Conservation (phyloP, 2,888 invertebrate species). For the Panzeria rudis region DNA sequence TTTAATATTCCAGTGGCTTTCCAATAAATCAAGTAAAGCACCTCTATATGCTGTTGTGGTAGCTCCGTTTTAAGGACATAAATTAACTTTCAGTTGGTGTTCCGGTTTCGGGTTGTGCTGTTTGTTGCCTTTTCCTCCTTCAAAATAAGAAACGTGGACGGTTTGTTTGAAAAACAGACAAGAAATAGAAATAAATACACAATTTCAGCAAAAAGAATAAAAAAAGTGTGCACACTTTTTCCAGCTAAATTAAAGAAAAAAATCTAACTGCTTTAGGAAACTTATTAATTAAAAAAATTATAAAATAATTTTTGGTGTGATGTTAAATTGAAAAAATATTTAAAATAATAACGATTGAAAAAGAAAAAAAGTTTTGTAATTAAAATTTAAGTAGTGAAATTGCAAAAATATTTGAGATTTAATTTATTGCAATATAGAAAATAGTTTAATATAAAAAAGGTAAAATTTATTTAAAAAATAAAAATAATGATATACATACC, state of each 20-base stretch:
- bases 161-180: conserved; percentile 74
- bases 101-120: conserved; percentile 85
- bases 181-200: conserved; percentile 65
- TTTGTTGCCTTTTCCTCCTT: conserved; percentile 84
- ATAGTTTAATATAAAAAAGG: conserved; percentile 5
- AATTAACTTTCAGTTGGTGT: conserved; percentile 84
- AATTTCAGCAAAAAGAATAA: conserved; percentile 53
- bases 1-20: conserved; percentile 76
- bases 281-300: conserved; percentile 19
- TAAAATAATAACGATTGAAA: conserved; percentile 7
- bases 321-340: conserved; percentile 1
- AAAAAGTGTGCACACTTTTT: conserved; percentile 59
- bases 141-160: conserved; percentile 74
- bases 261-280: conserved; percentile 43
- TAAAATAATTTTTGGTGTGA: conserved; percentile 7
- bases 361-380: neutral
- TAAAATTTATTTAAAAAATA: neutral
- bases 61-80: conserved; percentile 69
- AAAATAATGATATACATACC: too few species aligned
- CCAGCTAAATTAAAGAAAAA: conserved; percentile 52
- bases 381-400: neutral
- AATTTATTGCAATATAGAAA: conserved; percentile 6
- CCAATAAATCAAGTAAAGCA: conserved; percentile 68
- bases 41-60: conserved; percentile 55
- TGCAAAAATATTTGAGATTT: neutral